Percentiles rank a stretch among this genome's conserved stretches.
These are phyloP conservation scores for Netelia inedita DNA, from an alignment of 2,888 invertebrate genomes.

Conservation along the genomic window DNA sequence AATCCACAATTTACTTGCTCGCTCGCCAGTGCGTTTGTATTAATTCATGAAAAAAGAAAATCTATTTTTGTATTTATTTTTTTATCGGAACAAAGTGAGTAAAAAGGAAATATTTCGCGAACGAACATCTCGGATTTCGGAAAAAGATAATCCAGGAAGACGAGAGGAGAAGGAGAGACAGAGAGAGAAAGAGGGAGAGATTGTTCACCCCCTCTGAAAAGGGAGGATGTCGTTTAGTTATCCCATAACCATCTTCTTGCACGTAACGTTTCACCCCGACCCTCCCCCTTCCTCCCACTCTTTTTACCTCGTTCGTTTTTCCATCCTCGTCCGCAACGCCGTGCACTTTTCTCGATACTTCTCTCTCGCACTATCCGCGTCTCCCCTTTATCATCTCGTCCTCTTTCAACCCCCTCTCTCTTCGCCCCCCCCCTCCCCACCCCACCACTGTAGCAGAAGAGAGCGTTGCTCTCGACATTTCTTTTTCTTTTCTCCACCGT, in stretches of 20 bases:
- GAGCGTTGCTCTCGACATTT: constrained; percentile 53
- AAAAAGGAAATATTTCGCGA: constrained; percentile 22
- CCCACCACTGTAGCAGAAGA: constrained; percentile 20
- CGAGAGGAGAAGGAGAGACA: constrained; percentile 16
- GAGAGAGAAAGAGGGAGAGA: background rate
- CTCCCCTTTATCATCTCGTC: constrained; percentile 51
- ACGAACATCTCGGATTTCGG: constrained; percentile 4
- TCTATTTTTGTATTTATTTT: background rate
- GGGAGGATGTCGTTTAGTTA: constrained; percentile 56
- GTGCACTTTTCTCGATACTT: constrained; percentile 55
- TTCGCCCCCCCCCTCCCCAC: background rate
- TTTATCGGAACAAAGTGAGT: background rate
- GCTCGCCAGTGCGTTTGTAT: too few species aligned
- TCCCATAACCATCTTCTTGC: constrained; percentile 56
- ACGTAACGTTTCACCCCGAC: background rate
- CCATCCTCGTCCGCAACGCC: constrained; percentile 16
- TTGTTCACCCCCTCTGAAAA: constrained; percentile 24
- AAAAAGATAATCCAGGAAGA: constrained; percentile 3
- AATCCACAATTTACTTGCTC: too few species aligned
- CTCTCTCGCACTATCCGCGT: constrained; percentile 37
- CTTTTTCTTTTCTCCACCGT: constrained; percentile 69
- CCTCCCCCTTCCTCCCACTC: constrained; percentile 16
- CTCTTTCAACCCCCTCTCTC: constrained; percentile 2
- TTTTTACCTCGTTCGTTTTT: constrained; percentile 3
- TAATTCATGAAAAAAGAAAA: background rate